Base-by-base conservation (phyloP, 2,888 invertebrate genomes). In the Netelia fuscicornis region DNA sequence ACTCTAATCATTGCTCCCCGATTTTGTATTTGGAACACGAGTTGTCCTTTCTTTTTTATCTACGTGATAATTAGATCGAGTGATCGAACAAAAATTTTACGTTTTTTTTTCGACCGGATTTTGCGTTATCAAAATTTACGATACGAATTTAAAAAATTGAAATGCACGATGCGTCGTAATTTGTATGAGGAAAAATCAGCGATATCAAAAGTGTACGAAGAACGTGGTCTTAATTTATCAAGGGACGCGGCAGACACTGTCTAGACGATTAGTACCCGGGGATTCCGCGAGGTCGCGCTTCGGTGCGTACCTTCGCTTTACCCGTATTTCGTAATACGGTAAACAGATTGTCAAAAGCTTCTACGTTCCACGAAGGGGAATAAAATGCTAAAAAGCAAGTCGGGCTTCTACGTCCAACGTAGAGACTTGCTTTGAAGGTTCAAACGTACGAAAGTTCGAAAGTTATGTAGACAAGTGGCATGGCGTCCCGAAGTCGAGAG, bases 391-490 rank as follows among this genome's bases (percentile, higher is more conserved):
- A 42, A 71, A 60, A 60, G 56, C 13, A 30, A 8, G 48, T 48
- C 48, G 30, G 10, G 13, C 62, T 23, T 20, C 5, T 13, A 30
- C 68, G 0, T 2, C 13, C n/a, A 13, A 56, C 44, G 56, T 13
- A 2, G 44, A 65, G 54, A 65, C 42, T 58, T 42, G 42, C 44
- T 20, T 58, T 42, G 30, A 54, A 42, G 58, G 9, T 62, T 20
- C 23, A 42, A 58, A 58, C 8, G 37, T 11, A 8, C 23, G 17
- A 23, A 74, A 25, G 48, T 65, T 54, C 60, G 48, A 11, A 62
- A 70, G 71, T 64, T 79, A 23, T 54, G 71, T 42, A 42, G 54
- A 56, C 37, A 64, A 64, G 42, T 62, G 10, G 25, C 9, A 54
- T 8, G 54, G 74, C 23, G 3, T 30, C 23, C n/a, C 20, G 10